Conservation (phyloP, 1,140 invertebrate species). For the Drosophila suzukii region DNA sequence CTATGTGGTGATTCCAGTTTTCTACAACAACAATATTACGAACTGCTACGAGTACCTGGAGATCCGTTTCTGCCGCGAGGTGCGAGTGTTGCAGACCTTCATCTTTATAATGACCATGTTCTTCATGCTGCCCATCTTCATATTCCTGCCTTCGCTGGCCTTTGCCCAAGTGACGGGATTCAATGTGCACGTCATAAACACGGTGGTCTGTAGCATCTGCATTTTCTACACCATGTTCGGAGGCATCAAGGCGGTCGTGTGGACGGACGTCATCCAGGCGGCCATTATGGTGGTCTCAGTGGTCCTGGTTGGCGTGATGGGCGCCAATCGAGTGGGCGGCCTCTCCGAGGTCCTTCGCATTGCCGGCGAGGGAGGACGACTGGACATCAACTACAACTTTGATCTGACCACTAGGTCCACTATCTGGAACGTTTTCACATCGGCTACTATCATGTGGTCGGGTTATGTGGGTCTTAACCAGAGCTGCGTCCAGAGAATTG, state of each 20-base stretch:
- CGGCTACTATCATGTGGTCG: slow-evolving; percentile 51
- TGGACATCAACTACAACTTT: slow-evolving; percentile 86
- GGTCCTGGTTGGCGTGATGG: slow-evolving; percentile 88
- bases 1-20: slow-evolving; percentile 91
- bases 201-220: slow-evolving; percentile 90
- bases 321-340: slow-evolving; percentile 88
- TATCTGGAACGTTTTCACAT: slow-evolving; percentile 60
- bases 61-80: slow-evolving; percentile 87
- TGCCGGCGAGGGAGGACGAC: slow-evolving; percentile 85
- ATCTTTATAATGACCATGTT: slow-evolving; percentile 86
- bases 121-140: slow-evolving; percentile 74
- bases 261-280: slow-evolving; percentile 94
- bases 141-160: slow-evolving; percentile 89
- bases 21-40: slow-evolving; percentile 91
- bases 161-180: slow-evolving; percentile 92
- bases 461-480: slow-evolving; percentile 74
- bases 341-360: slow-evolving; percentile 87
- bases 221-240: slow-evolving; percentile 94
- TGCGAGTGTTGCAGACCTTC: slow-evolving; percentile 87
- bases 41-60: slow-evolving; percentile 94
- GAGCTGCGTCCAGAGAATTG: slow-evolving; percentile 77
- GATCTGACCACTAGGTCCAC: slow-evolving; percentile 57
- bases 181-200: slow-evolving; percentile 89
- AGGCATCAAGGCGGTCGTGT: slow-evolving; percentile 94
- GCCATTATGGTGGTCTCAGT: slow-evolving; percentile 91